Conservation (phyloP, 2,888 invertebrate genomes). For the Phortica okadai region DNA sequence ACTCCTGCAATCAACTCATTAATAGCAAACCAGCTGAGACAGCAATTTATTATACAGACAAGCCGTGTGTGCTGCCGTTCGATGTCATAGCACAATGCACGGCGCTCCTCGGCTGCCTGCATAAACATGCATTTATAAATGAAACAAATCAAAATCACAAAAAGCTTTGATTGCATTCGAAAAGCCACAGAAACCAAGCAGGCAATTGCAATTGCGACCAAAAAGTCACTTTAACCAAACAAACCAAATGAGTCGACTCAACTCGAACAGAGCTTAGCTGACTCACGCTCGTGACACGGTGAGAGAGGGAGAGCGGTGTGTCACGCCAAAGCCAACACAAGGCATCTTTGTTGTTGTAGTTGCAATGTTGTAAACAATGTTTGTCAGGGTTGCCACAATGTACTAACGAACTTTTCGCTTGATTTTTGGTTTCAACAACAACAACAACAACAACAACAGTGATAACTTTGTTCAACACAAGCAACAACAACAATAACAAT, state of each 20-base stretch:
- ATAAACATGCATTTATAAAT: neutral
- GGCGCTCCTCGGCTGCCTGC: neutral
- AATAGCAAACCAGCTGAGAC: neutral
- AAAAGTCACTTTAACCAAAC: neutral
- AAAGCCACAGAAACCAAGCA: slow-evolving; percentile 12
- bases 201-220: neutral
- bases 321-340: neutral
- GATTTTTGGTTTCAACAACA: slow-evolving; percentile 41
- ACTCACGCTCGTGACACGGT: neutral
- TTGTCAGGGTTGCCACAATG: slow-evolving; percentile 31
- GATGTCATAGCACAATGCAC: no score
- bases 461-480: neutral
- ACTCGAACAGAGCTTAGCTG: neutral
- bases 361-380: neutral
- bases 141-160: neutral
- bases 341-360: no score
- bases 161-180: neutral
- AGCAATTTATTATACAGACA: neutral
- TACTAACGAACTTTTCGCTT: slow-evolving; percentile 51
- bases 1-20: neutral
- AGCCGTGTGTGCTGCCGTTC: no score
- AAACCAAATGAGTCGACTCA: neutral
- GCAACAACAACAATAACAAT: neutral
- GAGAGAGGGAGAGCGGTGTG: neutral
- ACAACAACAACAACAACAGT: neutral